phyloP scores from a whole-genome alignment of 2,888 invertebrate species.

The Erebia ligea region DNA sequence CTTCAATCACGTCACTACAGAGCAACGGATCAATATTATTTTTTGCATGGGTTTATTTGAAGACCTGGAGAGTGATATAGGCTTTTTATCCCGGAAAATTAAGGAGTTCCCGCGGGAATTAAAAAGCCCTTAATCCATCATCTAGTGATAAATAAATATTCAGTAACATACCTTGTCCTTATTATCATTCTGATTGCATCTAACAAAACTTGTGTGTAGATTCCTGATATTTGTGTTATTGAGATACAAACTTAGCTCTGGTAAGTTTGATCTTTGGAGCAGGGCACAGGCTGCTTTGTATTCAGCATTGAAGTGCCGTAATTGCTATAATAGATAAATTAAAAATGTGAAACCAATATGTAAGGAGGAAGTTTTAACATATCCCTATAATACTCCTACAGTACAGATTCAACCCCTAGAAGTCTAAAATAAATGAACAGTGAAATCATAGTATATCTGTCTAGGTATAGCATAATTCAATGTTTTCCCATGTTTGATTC shows the following conservation, averaged over 20 bases:
- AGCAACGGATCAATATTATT: too few relatives aligned
- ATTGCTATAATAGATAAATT: constrained; percentile 50
- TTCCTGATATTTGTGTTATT: constrained; percentile 43
- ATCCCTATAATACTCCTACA: too few relatives aligned
- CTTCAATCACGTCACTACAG: background rate
- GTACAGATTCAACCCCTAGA: too few relatives aligned
- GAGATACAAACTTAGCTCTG: constrained; percentile 56
- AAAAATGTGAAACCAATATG: background rate
- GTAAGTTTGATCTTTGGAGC: constrained; percentile 78
- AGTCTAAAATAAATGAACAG: too few relatives aligned
- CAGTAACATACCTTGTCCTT: constrained; percentile 54
- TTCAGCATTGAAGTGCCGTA: constrained; percentile 73
- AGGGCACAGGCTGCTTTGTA: constrained; percentile 82
- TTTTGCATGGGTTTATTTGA: background rate
- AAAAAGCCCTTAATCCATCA: too few relatives aligned
- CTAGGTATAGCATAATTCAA: too few relatives aligned
- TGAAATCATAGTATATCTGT: too few relatives aligned
- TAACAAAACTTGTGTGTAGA: constrained; percentile 58
- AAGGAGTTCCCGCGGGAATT: too few relatives aligned
- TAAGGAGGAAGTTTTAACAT: background rate
- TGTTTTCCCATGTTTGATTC: too few relatives aligned
- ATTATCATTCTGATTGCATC: constrained; percentile 51
- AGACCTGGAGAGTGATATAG: too few relatives aligned
- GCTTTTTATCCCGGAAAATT: too few relatives aligned
- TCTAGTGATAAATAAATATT: background rate